phyloP scores from a whole-genome alignment of 2,888 invertebrate genomes.

The Esperia sulphurella region DNA sequence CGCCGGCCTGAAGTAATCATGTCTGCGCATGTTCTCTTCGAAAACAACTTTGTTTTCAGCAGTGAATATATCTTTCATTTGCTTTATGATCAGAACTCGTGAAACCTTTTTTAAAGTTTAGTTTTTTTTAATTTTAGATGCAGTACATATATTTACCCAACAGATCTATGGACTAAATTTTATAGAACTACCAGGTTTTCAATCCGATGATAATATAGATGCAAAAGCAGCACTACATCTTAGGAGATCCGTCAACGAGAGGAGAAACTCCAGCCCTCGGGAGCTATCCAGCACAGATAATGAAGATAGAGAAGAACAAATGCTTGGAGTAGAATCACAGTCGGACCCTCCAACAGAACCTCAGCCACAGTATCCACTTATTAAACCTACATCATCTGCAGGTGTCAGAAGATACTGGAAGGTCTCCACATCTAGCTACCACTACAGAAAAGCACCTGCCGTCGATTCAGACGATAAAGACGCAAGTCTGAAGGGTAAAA shows the following conservation, averaged over 20 bases:
- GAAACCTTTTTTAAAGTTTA: neutral
- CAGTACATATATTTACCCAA: constrained; percentile 18
- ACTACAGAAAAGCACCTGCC: constrained; percentile 3
- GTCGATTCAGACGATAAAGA: constrained; percentile 38
- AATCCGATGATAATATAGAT: constrained; percentile 7
- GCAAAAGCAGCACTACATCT: neutral
- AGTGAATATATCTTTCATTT: too few species aligned
- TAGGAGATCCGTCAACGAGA: neutral
- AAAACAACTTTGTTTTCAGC: too few species aligned
- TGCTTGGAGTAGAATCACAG: neutral
- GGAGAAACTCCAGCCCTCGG: neutral
- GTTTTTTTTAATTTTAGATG: constrained; percentile 16
- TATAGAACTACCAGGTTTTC: constrained; percentile 24
- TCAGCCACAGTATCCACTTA: neutral
- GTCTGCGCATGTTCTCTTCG: too few species aligned
- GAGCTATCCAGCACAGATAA: neutral
- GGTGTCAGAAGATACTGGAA: constrained; percentile 19
- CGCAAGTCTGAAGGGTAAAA: constrained; percentile 47
- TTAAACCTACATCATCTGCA: neutral
- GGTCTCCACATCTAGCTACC: constrained; percentile 2
- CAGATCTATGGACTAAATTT: constrained; percentile 25
- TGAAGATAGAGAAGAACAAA: neutral
- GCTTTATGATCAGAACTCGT: too few species aligned
- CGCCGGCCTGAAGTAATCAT: too few species aligned
- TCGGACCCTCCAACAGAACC: neutral